Conservation (phyloP, 1,140 invertebrate species). For the Doryteuthis pealeii region DNA sequence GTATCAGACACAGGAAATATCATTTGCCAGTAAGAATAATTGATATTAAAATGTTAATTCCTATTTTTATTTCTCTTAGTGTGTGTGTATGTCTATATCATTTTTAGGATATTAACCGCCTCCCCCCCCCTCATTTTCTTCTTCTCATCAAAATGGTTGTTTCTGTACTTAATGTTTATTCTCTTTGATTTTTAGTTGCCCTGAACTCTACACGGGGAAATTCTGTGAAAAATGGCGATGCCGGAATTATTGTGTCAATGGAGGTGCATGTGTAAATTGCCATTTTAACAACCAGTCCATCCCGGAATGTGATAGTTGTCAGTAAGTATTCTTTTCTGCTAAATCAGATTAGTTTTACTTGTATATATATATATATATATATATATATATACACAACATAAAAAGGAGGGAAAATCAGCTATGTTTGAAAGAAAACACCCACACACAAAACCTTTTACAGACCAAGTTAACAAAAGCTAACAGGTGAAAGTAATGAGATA, state of each 20-base stretch:
- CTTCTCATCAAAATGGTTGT: too few species aligned
- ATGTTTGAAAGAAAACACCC: too few species aligned
- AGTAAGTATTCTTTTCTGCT: conserved; percentile 32
- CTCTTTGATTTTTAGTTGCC: conserved; percentile 36
- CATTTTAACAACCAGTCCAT: conserved; percentile 21
- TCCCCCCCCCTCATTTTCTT: too few species aligned
- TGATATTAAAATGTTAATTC: not conserved
- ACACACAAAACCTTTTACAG: too few species aligned
- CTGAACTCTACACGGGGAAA: conserved; percentile 29
- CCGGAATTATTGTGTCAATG: conserved; percentile 63
- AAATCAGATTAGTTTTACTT: not conserved
- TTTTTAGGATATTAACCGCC: too few species aligned
- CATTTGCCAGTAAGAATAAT: conserved; percentile 13
- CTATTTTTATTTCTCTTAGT: too few species aligned
- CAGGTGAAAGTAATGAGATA: too few species aligned
- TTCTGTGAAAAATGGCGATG: conserved; percentile 34
- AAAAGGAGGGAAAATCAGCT: not conserved
- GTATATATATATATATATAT: not conserved
- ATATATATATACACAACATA: too few species aligned
- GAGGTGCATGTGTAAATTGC: conserved; percentile 57
- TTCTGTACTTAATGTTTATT: too few species aligned
- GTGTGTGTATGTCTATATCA: too few species aligned
- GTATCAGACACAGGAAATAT: not conserved
- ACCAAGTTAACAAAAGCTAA: too few species aligned
- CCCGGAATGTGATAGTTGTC: conserved; percentile 53